These are phyloP conservation scores for Antheraea pernyi DNA, from an alignment of 1,140 invertebrate genomes.

Conservation along the genomic window DNA sequence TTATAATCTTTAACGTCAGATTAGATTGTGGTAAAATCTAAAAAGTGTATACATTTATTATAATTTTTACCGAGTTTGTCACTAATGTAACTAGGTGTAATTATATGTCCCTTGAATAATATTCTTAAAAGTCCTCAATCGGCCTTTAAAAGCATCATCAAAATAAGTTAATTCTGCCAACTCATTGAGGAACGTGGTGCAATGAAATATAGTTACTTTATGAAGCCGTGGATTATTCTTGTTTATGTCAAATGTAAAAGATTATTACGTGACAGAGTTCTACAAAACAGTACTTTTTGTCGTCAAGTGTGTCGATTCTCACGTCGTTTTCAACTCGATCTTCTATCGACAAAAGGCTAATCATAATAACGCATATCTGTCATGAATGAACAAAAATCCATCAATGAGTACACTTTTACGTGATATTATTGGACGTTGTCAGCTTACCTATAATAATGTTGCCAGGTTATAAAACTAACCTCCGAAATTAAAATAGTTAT, in stretches of 20 bases:
- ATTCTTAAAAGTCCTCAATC: no score
- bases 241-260: neutral
- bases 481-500: neutral
- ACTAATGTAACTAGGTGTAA: no score
- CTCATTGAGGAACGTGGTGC: no score
- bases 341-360: conserved; percentile 41
- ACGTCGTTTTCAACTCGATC: conserved; percentile 64
- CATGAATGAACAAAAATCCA: conserved; percentile 27
- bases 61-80: no score
- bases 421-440: conserved; percentile 31
- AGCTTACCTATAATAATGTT: conserved; percentile 24
- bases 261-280: neutral
- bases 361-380: conserved; percentile 20
- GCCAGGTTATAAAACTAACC: neutral
- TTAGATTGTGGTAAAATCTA: no score
- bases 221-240: no score
- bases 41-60: no score
- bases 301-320: conserved; percentile 36
- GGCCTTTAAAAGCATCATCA: no score
- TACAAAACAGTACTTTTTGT: neutral
- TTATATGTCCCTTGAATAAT: no score
- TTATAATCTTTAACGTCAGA: no score
- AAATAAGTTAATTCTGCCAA: no score
- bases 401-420: conserved; percentile 28
- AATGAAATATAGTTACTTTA: no score